Base-by-base conservation (phyloP, 2,797 vertebrate species). In the Lepus oiostolus region DNA sequence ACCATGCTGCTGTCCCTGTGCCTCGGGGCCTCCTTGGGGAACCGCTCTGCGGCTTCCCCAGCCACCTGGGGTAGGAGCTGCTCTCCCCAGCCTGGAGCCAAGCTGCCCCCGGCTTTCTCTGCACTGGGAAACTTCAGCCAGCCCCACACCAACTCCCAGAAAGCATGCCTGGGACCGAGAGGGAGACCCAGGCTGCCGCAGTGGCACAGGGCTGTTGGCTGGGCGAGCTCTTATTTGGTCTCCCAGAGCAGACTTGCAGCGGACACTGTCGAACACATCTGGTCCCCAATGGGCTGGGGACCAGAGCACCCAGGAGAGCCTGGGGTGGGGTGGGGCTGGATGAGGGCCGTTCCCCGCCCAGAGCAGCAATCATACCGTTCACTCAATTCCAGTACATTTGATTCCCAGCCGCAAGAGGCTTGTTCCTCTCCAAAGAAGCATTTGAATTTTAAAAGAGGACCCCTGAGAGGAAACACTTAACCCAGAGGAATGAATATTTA, bases 401-500 rank as follows among this genome's bases (percentile, higher is more conserved):
- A 97, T 93, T 95, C 96, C 14, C 67, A 97, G 96, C 85, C 95
- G 95, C 96, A 96, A 96, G 96, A 96, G 95, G 88, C 95, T 95
- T 86, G 79, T 82, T 95, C 88, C 83, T 96, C 68, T 95, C 85
- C 83, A 74, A 93, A 95, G 97, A 91, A 95, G 83, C 76, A 97
- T 96, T 97, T 97, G 96, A 97, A 97, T 97, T 97, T 96, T 96
- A 97, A 97, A 97, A 97, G 82, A 95, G 92, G 94, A 95, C 95
- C 95, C 80, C 0, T 35, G 96, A 75, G 93, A 97, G 93, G 96
- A 96, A 97, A 95, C 96, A 88, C 96, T 97, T 97, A 97, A 96
- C 95, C 96, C 96, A 96, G 80, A 97, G 88, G 95, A 93, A 96
- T 97, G 97, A 97, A 97, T 97, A 96, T 97, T 97, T 97, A 97